A percentile compares a stretch with the other conserved stretches of the same genome.
These are phyloP conservation scores for Platichthys stellatus DNA, from an alignment of 2,113 vertebrate genomes.

Conservation along the genomic window DNA sequence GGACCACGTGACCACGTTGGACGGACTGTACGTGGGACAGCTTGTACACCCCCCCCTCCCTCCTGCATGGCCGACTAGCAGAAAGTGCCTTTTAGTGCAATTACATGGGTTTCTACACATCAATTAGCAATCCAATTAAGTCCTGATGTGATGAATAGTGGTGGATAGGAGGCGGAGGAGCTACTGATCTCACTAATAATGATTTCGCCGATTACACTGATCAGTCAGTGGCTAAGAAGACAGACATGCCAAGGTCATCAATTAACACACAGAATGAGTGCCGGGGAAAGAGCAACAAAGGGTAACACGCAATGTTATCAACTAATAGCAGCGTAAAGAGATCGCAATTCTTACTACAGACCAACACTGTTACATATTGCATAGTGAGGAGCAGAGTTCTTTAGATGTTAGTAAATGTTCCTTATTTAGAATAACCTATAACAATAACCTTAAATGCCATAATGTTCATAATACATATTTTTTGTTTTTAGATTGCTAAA, in stretches of 20 bases:
- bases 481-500: not conserved
- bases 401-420: no score
- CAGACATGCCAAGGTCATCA: conserved; percentile 73
- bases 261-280: conserved; percentile 42
- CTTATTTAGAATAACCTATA: no score
- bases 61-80: conserved; percentile 47
- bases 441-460: no score
- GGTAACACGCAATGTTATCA: conserved; percentile 8
- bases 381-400: not conserved
- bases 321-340: conserved; percentile 9
- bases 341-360: not conserved
- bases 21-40: conserved; percentile 54
- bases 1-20: conserved; percentile 26
- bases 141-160: conserved; percentile 81
- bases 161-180: conserved; percentile 69
- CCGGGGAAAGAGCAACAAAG: conserved; percentile 1
- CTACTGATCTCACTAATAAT: conserved; percentile 79
- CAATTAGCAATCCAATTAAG: conserved; percentile 85
- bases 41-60: conserved; percentile 21
- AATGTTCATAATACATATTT: no score
- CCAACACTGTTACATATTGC: not conserved
- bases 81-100: conserved; percentile 81
- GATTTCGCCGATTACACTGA: conserved; percentile 75
- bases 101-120: conserved; percentile 84
- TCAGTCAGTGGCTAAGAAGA: conserved; percentile 74